Base-by-base conservation (phyloP, 1,140 invertebrate species). In the Tetramorium simillimum region DNA sequence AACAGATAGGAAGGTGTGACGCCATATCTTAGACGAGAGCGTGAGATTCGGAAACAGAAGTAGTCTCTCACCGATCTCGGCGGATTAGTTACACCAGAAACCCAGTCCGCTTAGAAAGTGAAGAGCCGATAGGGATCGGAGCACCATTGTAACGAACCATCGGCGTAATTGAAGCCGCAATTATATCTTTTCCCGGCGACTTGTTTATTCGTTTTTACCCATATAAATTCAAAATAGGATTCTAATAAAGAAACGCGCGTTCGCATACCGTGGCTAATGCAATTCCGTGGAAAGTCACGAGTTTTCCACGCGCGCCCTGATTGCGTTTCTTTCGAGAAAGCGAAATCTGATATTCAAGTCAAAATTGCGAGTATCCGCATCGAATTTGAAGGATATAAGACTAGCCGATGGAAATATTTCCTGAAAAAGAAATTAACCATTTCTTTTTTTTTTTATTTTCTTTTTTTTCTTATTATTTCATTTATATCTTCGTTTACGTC, bases 111-210 rank as follows among this genome's bases (percentile, higher is more conserved):
- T 80, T 87, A 87, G 88, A 89, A 85, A 89, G 88, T 43, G 14
- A 78, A 28, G 10, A 28, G 53, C 86, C 86, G 89, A 91, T 91
- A 91, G 70, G 16, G 58, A 91, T 90, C 89, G 70, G 46, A 3
- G 76, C 62, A 46, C 70, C 24, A 60, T 89, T 89, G 78, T 87
- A 77, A 76, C 70, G 72, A 37, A 10, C 58, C 16, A 77, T 49
- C 24, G 67, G 82, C 75, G 77, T 89, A 89, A 89, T 89, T 89
- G 77, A 90, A 86, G 73, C 53, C 58, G 77, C 67, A 89, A 90
- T 90, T 89, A 84, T 72, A 85, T 43, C 72, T 77, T 6, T 18
- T 72, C 56, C 18, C 53, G 51, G 69, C 21, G 53, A 81, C 85
- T 86, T 33, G 60, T 67, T 81, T 46, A 28, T 80, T 9, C n/a